phyloP scores from a whole-genome alignment of 2,113 vertebrate genomes.

The Grallaria varia region DNA sequence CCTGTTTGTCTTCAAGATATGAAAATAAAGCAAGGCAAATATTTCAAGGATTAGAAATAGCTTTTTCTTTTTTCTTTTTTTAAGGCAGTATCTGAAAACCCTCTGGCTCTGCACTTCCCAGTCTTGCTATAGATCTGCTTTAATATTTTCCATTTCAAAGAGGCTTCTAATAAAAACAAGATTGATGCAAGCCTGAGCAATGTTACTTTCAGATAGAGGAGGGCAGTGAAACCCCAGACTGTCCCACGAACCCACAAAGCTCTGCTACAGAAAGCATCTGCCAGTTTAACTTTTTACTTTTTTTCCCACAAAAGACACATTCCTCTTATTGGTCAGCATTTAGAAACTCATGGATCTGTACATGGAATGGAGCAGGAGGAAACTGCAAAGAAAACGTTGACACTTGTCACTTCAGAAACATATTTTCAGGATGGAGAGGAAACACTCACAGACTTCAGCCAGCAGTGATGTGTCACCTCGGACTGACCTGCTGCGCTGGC shows the following conservation, averaged over 20 bases:
- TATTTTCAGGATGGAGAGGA: not conserved
- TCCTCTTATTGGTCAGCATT: not conserved
- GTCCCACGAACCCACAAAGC: not conserved
- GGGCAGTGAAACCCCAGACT: not conserved
- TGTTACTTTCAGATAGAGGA: not conserved
- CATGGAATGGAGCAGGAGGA: not conserved
- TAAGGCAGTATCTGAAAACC: conserved; percentile 21
- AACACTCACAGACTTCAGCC: not conserved
- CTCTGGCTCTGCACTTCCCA: not conserved
- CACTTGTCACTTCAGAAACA: not conserved
- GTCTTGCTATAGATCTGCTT: conserved; percentile 17
- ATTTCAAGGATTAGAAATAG: conserved; percentile 63
- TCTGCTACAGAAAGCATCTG: not conserved
- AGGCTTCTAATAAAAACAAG: conserved; percentile 5
- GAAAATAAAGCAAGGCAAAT: conserved; percentile 70
- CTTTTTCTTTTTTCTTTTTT: not conserved
- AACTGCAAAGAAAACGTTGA: not conserved
- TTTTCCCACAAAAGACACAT: not conserved
- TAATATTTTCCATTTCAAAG: conserved; percentile 58
- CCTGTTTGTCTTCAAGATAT: conserved; percentile 67
- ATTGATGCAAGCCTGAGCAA: conserved; percentile 30
- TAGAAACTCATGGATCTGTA: not conserved
- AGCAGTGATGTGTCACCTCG: not conserved
- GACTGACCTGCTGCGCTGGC: accelerated
- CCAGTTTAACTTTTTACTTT: not conserved